Evolutionary conservation across 2,888 invertebrate species (phyloP).

Genomic region (Hirtodrosophila cameraria): DNA sequence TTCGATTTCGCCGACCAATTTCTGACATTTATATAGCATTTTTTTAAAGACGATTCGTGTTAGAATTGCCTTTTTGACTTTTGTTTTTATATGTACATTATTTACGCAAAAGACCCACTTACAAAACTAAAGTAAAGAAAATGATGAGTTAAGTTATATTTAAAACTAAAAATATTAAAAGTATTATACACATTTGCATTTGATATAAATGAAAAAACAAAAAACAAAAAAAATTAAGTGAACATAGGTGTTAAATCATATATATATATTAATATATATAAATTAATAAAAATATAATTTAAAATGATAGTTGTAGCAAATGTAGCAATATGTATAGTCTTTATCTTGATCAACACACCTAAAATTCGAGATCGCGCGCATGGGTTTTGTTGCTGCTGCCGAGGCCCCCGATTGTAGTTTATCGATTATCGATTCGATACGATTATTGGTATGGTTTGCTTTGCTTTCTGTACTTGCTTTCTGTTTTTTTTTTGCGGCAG

Average conservation of each 20-base stretch:
- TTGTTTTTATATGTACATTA: constrained; percentile 54
- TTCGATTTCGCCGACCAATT: constrained; percentile 21
- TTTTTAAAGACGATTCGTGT: constrained; percentile 14
- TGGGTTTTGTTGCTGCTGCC: constrained; percentile 54
- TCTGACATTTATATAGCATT: constrained; percentile 60
- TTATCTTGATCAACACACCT: constrained; percentile 62
- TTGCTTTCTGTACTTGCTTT: constrained; percentile 5
- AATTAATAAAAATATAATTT: constrained; percentile 25
- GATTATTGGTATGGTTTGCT: constrained; percentile 12
- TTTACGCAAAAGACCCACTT: constrained; percentile 62
- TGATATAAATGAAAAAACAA: constrained; percentile 18
- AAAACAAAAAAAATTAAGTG: constrained; percentile 31
- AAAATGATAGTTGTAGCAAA: constrained; percentile 55
- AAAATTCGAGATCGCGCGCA: constrained; percentile 42
- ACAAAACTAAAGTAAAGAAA: constrained; percentile 39
- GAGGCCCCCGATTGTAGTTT: constrained; percentile 40
- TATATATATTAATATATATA: constrained; percentile 10
- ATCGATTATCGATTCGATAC: constrained; percentile 20
- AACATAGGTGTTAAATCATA: constrained; percentile 52
- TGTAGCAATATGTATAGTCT: constrained; percentile 55
- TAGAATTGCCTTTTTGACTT: constrained; percentile 27
- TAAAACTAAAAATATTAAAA: constrained; percentile 42
- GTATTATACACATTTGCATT: constrained; percentile 54
- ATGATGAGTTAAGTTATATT: constrained; percentile 42
- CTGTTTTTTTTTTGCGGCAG: constrained; percentile 21